Percentiles rank a stretch among this genome's conserved stretches.
These are phyloP conservation scores for Hylomyscus alleni DNA, from an alignment of 2,797 vertebrate genomes.

Conservation along the genomic window DNA sequence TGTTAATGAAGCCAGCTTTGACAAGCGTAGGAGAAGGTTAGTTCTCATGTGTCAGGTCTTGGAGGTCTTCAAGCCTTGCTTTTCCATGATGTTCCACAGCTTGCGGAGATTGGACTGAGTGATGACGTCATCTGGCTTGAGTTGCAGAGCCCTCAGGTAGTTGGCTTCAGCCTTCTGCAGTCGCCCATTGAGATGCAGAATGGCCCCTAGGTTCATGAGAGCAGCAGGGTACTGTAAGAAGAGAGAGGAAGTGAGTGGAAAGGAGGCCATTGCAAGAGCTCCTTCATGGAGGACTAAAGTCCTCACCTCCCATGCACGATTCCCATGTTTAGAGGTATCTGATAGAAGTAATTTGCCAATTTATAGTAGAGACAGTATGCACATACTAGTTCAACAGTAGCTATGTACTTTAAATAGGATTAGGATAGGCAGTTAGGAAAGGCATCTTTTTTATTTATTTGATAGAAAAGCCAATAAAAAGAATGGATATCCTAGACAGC, in stretches of 20 bases:
- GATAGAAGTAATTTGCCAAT: conserved; percentile 82
- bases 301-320: conserved; percentile 77
- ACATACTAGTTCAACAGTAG: conserved; percentile 79
- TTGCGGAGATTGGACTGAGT: conserved; percentile 99
- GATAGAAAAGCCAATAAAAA: conserved; percentile 77
- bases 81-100: conserved; percentile 99
- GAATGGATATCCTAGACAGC: conserved; percentile 56
- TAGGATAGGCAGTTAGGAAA: conserved; percentile 64
- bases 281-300: conserved; percentile 62
- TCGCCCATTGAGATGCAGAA: conserved; percentile 98
- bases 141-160: conserved; percentile 97
- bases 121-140: conserved; percentile 98
- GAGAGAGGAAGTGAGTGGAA: conserved; percentile 69
- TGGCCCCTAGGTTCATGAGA: conserved; percentile 99
- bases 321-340: conserved; percentile 75
- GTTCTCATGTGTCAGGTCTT: conserved; percentile 86
- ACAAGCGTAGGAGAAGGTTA: conserved; percentile 54
- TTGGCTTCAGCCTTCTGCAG: conserved; percentile 97
- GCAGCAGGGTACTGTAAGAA: conserved; percentile 96
- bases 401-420: conserved; percentile 76
- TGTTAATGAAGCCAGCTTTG: conserved; percentile 65
- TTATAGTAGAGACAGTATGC: conserved; percentile 82
- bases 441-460: conserved; percentile 25
- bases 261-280: conserved; percentile 68
- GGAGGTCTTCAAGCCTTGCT: conserved; percentile 96